phyloP scores from a whole-genome alignment of 1,140 invertebrate species.

The Anoplolepis gracilipes region DNA sequence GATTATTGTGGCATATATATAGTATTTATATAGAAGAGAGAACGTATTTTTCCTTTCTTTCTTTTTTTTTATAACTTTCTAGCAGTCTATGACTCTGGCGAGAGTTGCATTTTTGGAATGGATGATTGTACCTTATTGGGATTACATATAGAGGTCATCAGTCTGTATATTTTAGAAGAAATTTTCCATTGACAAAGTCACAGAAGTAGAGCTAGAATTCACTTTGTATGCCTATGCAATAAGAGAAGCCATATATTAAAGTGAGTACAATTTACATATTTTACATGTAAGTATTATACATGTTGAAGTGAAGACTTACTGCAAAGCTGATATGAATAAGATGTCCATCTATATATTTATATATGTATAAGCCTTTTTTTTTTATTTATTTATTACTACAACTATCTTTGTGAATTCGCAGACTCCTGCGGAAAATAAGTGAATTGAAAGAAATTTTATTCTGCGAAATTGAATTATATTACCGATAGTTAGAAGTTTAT shows the following conservation, averaged over 20 bases:
- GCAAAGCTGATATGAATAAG: constrained; percentile 35
- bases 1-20: constrained; percentile 70
- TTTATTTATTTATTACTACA: constrained; percentile 6
- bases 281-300: constrained; percentile 57
- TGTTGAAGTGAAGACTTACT: constrained; percentile 39
- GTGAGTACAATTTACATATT: constrained; percentile 55
- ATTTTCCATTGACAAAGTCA: constrained; percentile 53
- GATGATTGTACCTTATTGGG: constrained; percentile 52
- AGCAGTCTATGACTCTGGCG: not conserved
- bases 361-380: constrained; percentile 15
- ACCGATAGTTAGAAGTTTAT: not conserved
- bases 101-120: constrained; percentile 17
- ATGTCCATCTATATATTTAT: not conserved
- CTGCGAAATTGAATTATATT: not conserved
- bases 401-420: constrained; percentile 8
- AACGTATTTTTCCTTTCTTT: constrained; percentile 62
- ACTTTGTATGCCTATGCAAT: constrained; percentile 49
- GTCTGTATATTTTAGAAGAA: constrained; percentile 67
- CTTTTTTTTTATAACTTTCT: constrained; percentile 4
- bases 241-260: constrained; percentile 38
- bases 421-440: not conserved
- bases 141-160: constrained; percentile 56
- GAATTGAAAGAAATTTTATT: constrained; percentile 7
- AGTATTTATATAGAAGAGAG: constrained; percentile 78
- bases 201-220: constrained; percentile 28